Evolutionary conservation across 1,140 invertebrate genomes (phyloP).

Genomic region (Agrilus planipennis): DNA sequence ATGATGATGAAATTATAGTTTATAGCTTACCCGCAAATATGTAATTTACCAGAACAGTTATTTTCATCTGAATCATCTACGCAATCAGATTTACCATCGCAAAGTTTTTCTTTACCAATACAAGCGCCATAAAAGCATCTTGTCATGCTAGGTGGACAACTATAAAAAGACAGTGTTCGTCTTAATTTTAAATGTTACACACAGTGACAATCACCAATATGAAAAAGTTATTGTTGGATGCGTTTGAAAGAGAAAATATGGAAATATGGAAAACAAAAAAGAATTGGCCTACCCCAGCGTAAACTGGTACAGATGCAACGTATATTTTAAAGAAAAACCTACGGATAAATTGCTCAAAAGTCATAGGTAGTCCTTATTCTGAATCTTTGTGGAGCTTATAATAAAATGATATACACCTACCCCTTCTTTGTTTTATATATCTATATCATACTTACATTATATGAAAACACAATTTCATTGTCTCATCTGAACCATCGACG

Average conservation of each 20-base stretch:
- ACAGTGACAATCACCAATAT: too few species aligned
- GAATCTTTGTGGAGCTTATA: too few species aligned
- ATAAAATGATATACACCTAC: not conserved
- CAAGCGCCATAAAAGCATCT: slow-evolving; percentile 27
- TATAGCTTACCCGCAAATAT: slow-evolving; percentile 8
- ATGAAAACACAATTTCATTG: not conserved
- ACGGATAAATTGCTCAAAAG: too few species aligned
- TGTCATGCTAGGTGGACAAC: slow-evolving; percentile 21
- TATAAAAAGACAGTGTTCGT: not conserved
- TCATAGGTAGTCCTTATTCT: too few species aligned
- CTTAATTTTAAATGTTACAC: too few species aligned
- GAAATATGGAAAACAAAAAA: too few species aligned
- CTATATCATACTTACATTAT: slow-evolving; percentile 4
- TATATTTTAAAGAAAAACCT: too few species aligned
- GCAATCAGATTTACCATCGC: slow-evolving; percentile 50
- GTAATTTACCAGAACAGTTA: slow-evolving; percentile 6
- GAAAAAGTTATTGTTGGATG: too few species aligned
- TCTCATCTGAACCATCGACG: slow-evolving; percentile 10
- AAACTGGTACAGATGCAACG: too few species aligned
- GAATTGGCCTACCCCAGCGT: too few species aligned
- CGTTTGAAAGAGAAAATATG: too few species aligned
- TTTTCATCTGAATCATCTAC: slow-evolving; percentile 57
- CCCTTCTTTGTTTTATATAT: too few species aligned
- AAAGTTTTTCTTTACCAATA: slow-evolving; percentile 29
- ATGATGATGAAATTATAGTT: not conserved